Conservation (phyloP, 2,797 vertebrate species). For the Benthosema pterotum region DNA sequence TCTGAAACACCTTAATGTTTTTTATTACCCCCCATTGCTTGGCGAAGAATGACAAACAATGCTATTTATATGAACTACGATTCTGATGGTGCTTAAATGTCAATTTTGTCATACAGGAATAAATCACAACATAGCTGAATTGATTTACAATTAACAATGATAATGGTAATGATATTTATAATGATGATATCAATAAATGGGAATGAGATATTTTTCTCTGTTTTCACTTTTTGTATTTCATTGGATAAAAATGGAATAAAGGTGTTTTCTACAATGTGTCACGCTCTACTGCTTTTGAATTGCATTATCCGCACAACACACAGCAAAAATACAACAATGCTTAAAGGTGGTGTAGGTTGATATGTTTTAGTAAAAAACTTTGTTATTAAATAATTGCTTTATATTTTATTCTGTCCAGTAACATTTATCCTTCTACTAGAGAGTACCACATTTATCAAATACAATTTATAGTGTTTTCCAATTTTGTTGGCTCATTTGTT, state of each 20-base stretch:
- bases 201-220: conserved; percentile 69
- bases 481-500: no score
- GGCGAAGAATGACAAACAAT: conserved; percentile 62
- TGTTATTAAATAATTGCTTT: no score
- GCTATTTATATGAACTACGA: conserved; percentile 76
- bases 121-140: conserved; percentile 56
- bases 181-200: conserved; percentile 79
- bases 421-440: no score
- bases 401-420: no score
- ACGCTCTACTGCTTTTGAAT: conserved; percentile 18
- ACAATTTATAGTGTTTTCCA: no score
- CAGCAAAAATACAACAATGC: conserved; percentile 1
- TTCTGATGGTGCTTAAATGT: conserved; percentile 69
- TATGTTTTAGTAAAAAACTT: no score
- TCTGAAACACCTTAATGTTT: conserved; percentile 32
- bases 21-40: conserved; percentile 38
- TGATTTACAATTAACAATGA: conserved; percentile 74
- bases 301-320: conserved; percentile 1
- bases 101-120: conserved; percentile 59
- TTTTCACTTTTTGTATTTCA: conserved; percentile 72
- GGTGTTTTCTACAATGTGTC: conserved; percentile 63
- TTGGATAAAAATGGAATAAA: conserved; percentile 69
- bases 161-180: conserved; percentile 85
- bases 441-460: no score
- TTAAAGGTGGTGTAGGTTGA: no score